phyloP scores from a whole-genome alignment of 2,797 vertebrate genomes.

The Lacerta viridis region DNA sequence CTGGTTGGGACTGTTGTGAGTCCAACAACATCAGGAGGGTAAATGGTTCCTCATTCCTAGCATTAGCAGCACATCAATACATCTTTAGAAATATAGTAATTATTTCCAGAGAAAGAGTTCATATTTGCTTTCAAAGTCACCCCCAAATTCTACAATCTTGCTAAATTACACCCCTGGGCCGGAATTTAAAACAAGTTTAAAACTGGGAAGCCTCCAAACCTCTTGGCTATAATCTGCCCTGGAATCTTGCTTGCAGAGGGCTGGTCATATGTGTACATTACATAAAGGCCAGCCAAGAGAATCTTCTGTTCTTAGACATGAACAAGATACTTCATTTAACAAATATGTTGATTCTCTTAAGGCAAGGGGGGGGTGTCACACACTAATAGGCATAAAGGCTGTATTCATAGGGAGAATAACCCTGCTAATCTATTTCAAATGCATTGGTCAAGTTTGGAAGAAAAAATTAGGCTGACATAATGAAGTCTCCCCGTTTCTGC shows the following conservation, averaged over 20 bases:
- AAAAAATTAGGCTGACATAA: not conserved
- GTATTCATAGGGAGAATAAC: not conserved
- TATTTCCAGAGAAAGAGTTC: not conserved
- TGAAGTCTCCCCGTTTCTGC: too few relatives aligned
- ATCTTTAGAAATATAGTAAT: not conserved
- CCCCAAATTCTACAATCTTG: not conserved
- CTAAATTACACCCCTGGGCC: not conserved
- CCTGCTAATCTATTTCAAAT: not conserved
- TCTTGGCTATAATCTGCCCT: not conserved
- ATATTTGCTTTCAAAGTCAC: not conserved
- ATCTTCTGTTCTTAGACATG: conserved; percentile 18
- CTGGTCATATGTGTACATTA: not conserved
- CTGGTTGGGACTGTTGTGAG: too few relatives aligned
- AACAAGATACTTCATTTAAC: not conserved
- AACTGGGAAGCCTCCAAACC: not conserved
- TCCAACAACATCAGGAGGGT: too few relatives aligned
- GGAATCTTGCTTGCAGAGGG: not conserved
- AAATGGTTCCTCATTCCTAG: too few relatives aligned
- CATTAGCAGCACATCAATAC: not conserved
- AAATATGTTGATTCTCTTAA: not conserved
- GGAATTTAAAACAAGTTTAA: not conserved
- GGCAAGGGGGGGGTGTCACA: too few relatives aligned
- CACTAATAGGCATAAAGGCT: not conserved
- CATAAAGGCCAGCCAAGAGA: not conserved
- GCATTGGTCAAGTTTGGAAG: not conserved